Evolutionary conservation across 2,888 invertebrate species (phyloP).

Genomic region (Chouioia cunea): DNA sequence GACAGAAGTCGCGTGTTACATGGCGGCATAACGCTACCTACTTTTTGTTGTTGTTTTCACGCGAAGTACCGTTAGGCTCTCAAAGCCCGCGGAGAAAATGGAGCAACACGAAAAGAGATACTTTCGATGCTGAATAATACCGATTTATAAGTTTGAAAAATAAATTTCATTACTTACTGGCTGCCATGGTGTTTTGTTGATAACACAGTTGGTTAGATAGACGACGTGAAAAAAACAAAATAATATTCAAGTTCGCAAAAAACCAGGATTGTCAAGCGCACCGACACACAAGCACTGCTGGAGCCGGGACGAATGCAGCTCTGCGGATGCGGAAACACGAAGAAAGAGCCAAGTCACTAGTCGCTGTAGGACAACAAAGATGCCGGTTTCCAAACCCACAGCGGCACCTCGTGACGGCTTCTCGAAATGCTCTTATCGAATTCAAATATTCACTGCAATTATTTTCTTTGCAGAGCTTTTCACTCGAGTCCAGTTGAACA

Average conservation of each 20-base stretch:
- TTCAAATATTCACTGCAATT: background rate
- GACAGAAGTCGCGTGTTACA: background rate
- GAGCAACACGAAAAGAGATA: too few relatives aligned
- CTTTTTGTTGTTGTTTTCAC: background rate
- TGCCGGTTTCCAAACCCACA: conserved; percentile 23
- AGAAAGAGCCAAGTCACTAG: conserved; percentile 26
- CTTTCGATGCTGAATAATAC: too few relatives aligned
- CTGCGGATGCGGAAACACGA: conserved; percentile 24
- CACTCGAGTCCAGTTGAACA: too few relatives aligned
- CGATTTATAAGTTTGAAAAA: too few relatives aligned
- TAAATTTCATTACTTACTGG: conserved; percentile 50
- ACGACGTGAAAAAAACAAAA: background rate
- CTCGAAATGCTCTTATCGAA: background rate
- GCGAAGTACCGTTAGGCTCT: too few relatives aligned
- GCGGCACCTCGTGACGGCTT: conserved; percentile 28
- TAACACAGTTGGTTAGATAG: background rate
- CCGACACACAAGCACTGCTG: conserved; percentile 9
- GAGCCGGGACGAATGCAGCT: conserved; percentile 33
- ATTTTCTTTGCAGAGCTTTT: background rate
- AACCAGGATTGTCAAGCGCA: too few relatives aligned
- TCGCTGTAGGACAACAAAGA: conserved; percentile 31
- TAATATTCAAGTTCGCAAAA: too few relatives aligned
- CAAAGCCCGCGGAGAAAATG: too few relatives aligned
- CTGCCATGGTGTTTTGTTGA: conserved; percentile 50
- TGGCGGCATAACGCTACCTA: conserved; percentile 21